Evolutionary conservation across 2,113 vertebrate genomes (phyloP).

Genomic region (Leptodactylus fuscus): DNA sequence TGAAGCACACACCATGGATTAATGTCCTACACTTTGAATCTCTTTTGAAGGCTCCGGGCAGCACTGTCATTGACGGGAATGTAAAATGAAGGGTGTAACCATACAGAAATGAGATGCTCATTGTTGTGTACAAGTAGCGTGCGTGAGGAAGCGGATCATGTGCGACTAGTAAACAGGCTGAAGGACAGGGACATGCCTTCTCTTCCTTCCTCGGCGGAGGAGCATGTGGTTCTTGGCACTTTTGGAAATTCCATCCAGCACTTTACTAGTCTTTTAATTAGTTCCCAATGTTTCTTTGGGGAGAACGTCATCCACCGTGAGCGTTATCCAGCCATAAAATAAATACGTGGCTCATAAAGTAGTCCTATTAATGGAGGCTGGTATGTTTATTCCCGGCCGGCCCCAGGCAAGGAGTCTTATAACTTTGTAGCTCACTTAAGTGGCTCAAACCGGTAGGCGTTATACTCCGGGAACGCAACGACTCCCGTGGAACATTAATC

Average conservation of each 20-base stretch:
- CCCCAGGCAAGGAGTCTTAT: neutral
- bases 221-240: conserved; percentile 17
- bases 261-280: conserved; percentile 37
- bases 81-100: conserved; percentile 41
- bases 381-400: conserved; percentile 19
- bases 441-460: neutral
- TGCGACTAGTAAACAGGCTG: neutral
- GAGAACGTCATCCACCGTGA: conserved; percentile 23
- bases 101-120: conserved; percentile 26
- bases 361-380: conserved; percentile 20
- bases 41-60: neutral
- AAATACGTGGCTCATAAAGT: conserved; percentile 36
- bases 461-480: neutral
- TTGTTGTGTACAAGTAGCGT: conserved; percentile 27
- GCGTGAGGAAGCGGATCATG: neutral
- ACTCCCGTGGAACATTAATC: neutral
- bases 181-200: neutral
- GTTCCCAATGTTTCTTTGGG: conserved; percentile 42
- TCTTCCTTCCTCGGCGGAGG: neutral
- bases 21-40: conserved; percentile 7
- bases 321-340: conserved; percentile 14
- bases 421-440: neutral
- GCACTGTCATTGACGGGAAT: conserved; percentile 26
- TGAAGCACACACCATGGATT: neutral
- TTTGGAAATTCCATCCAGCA: conserved; percentile 19